Percentiles rank a stretch among this genome's conserved stretches.
Conservation (phyloP, 2,113 vertebrate species). For the Atrichornis clamosus region DNA sequence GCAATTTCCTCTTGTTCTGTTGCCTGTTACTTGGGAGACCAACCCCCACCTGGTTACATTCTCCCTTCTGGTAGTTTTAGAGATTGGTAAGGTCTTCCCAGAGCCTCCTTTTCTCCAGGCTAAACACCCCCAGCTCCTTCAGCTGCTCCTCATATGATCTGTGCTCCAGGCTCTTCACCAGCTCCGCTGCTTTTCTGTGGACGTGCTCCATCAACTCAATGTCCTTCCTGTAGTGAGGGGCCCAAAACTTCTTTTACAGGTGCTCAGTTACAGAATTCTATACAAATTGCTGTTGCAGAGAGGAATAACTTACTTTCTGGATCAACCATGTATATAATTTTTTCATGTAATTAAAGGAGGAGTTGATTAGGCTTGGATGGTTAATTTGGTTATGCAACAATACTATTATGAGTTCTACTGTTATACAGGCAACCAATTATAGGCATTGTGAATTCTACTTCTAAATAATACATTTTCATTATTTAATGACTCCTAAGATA, state of each 20-base stretch:
- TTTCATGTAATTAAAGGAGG: background rate
- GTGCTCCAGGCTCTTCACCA: background rate
- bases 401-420: background rate
- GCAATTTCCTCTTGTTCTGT: background rate
- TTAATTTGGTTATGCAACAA: background rate
- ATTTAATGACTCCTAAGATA: background rate
- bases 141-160: background rate
- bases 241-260: background rate
- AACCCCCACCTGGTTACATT: background rate
- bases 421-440: rapidly evolving
- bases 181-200: background rate
- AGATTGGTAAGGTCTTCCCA: background rate
- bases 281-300: background rate
- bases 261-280: background rate
- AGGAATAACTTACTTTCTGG: background rate
- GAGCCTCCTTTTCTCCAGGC: background rate
- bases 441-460: background rate
- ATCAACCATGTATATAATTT: background rate
- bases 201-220: background rate
- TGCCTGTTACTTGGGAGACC: background rate
- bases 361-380: background rate
- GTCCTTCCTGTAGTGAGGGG: background rate
- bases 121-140: background rate
- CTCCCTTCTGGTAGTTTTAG: background rate
- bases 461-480: background rate